Evolutionary conservation across 2,888 invertebrate species (phyloP), one percentile per base, ranked within the genome.

Genomic region (Dermolepida albohirtum): DNA sequence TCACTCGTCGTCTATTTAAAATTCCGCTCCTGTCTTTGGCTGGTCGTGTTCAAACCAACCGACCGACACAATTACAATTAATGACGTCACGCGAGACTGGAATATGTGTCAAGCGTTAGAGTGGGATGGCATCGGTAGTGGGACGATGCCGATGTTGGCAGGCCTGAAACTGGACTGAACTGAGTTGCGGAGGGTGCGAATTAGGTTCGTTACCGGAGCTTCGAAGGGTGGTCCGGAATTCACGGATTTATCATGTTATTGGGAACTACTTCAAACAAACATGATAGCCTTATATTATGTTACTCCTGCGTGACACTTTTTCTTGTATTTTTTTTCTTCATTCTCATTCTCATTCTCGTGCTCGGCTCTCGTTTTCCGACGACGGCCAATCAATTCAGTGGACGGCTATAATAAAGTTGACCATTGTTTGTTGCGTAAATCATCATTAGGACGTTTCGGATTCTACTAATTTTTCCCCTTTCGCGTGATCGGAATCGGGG

Each of bases 61-160:
- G 72, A 73, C 74, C 71, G 73, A 73, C 71, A 73, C 74, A 73
- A 73, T 74, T 75, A 73, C 75, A 76, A 75, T 75, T 76, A 76
- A 74, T 75, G 75, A 74, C 76, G 75, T 75, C 74, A 75, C 71
- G 71, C 71, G 47, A 50, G 41, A 64, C 70, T 64, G 70, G 75
- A 75, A 75, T 75, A 75, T 76, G 75, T 76, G 76, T 76, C 76
- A 76, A 74, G 73, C 68, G 64, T 59, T 16, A 17, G 49, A 10
- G 4, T 69, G 72, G 70, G 71, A 49, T 41, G 64, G 69, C 72
- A 17, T 17, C 1, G 49, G 49, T 1, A 16, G 49, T 11, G 16
- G 17, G 27, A 51, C 4, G n/a, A n/a, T 27, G 51, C 34, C 69
- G 51, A 51, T 8, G 29, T 27, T 29, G 51, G 29, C 29, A 34